Base-by-base conservation (phyloP, 2,113 vertebrate genomes). In the Sprattus sprattus region DNA sequence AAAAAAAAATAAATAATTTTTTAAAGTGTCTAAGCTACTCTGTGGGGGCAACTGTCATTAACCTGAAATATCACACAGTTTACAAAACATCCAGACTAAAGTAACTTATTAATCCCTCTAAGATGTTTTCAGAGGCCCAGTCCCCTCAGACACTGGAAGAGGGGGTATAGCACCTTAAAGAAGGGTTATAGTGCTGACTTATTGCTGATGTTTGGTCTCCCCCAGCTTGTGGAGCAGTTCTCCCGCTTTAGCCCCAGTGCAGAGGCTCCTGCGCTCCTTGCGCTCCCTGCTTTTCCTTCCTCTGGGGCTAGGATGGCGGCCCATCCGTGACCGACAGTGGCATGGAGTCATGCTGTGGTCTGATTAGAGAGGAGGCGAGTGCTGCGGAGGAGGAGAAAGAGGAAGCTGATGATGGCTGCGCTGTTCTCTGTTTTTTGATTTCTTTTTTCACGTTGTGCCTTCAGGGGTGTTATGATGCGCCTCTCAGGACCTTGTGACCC, bases 401-500 rank as follows among this genome's bases (percentile, higher is more conserved):
- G n/a, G 9, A 64, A 64, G 60, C 60, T 64, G 60, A 6, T n/a
- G 7, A 64, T 64, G 60, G 60, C 7, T 22, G 60, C 4, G 60
- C 6, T n/a, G 52, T 15, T 16, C 18, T 16, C 15, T 57, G 15
- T 28, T 67, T n/a, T 67, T 11, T 16, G 22, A 15, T 32, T 39
- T 4, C 10, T 78, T 15, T 13, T 71, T 71, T 78, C 87, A 25
- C 86, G 83, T 81, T 15, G 83, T 83, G 75, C 81, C 71, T 86
- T 82, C 78, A 81, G 89, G 75, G 45, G 81, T 85, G 88, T 91
- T 89, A 50, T 87, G 83, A 89, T 88, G 88, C 87, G 32, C 82
- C 81, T 54, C 78, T 6, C 46, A 1, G 22, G 71, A 54, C 92
- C 93, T 92, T 93, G 93, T 94, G 94, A 94, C 90, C 50, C 81